Evolutionary conservation across 2,888 invertebrate species (phyloP), one percentile per base, ranked within the genome.

Genomic region (Fragum whitleyi): DNA sequence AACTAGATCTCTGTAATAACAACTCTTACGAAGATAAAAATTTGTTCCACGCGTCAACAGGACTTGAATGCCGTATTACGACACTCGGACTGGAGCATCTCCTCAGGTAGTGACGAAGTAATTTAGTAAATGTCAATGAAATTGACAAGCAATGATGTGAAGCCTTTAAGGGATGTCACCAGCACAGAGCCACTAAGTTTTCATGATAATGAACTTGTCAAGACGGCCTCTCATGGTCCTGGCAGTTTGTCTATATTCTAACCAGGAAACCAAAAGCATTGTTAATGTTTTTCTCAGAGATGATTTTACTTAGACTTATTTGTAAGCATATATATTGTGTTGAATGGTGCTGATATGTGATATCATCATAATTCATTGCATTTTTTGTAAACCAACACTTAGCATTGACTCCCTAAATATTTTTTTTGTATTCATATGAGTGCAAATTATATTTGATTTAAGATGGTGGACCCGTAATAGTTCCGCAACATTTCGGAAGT

Each of bases 101-200:
- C 81, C 77, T 77, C 77, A 78, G 81, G 81, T 81, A 81, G 73
- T 71, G 77, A 78, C 68, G 77, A 32, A 83, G 74, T 80, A 83
- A 83, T 83, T 83, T 83, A 77, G 71, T 68, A 74, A 75, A 65
- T 80, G 80, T 83, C 77, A 72, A 55, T 65, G 72, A 79, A 77
- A 80, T 72, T 83, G 83, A 83, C 80, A 80, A 71, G 55, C 47
- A 77, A 72, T 80, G 77, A 77, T 74, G 62, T 57, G 71, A 23
- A 55, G 75, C 77, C 81, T 81, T 75, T 74, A 75, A 81, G 77
- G 77, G 68, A 75, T 78, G 81, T 81, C 81, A 81, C 47, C 68
- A 39, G 47, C 81, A 81, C 59, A 68, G 74, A 74, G 75, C 75
- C 71, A 77, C 47, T 21, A 19, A 65, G 72, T 71, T 74, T 73